Evolutionary conservation across 2,888 invertebrate genomes (phyloP), one percentile per base, ranked within the genome.

Genomic region (Creontiades dilutus): DNA sequence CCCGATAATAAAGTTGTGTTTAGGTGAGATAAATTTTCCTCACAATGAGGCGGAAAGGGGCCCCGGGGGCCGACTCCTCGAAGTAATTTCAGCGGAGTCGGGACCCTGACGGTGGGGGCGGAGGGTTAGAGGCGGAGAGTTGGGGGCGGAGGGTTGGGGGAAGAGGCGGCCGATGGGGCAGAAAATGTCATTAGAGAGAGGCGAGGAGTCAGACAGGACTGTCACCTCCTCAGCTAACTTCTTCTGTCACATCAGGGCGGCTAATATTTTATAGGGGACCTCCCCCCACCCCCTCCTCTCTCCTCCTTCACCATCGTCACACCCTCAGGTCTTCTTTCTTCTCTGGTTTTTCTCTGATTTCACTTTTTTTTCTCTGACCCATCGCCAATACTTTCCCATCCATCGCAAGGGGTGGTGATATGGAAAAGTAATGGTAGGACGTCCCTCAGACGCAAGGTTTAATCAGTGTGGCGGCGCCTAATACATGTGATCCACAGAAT

Each of bases 1-100:
- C 68, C 68, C 23, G 68, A 68, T 68, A 68, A 68, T 68, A 68
- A 68, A 68, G 68, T 68, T 68, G 68, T 23, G 68, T 68, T 68
- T 68, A 68, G 68, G 68, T 68, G 68, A 68, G 68, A 68, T 68
- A 68, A 68, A 68, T 68, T 68, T 68, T 68, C 68, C 68, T 68
- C 68, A 68, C 68, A 68, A 68, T 68, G 68, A 68, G 68, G 23
- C 23, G 19, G 68, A 68, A 27, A 16, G 52, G 52, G 52, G 52
- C 68, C 68, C 68, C 68, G 19, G 27, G 12, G n/a, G n/a, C n/a
- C 57, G 23, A 12, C 68, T 23, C 68, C 37, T 37, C 68, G 68
- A 19, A 68, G 68, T 68, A 68, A 68, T 68, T 68, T 68, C 68
- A n/a, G 68, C 23, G 68, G 19, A 68, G 68, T 68, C 23, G 68